Evolutionary conservation across 2,888 invertebrate genomes (phyloP).

Genomic region (Leucoptera coffeella): DNA sequence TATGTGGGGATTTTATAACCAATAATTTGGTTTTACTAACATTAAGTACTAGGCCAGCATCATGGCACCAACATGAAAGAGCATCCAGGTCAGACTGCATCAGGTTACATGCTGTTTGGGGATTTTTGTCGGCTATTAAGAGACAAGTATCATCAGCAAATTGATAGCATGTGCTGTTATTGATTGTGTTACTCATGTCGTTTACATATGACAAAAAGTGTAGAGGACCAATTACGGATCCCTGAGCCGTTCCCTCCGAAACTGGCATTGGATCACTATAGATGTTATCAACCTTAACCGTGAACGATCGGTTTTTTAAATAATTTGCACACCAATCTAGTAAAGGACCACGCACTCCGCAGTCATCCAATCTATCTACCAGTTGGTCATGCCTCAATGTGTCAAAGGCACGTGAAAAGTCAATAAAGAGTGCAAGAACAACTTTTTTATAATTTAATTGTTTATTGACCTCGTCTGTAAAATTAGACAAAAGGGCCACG

Average conservation of each 20-base stretch:
- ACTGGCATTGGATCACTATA: neutral
- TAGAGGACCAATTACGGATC: neutral
- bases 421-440: constrained; percentile 7
- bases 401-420: constrained; percentile 9
- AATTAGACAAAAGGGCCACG: constrained; percentile 5
- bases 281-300: neutral
- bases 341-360: neutral
- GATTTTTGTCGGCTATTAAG: neutral
- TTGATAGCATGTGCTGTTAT: neutral
- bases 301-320: no score
- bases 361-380: neutral
- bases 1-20: neutral
- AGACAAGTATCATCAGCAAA: constrained; percentile 1
- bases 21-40: neutral
- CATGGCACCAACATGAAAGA: neutral
- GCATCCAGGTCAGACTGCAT: neutral
- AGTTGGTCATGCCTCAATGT: constrained; percentile 7
- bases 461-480: constrained; percentile 7
- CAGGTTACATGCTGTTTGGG: neutral
- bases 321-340: neutral
- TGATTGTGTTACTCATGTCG: neutral
- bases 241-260: neutral
- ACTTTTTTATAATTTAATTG: constrained; percentile 6
- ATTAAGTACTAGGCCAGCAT: neutral
- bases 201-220: constrained; percentile 1